These are phyloP conservation scores for Elachura formosa DNA, from an alignment of 2,113 vertebrate genomes.

Conservation along the genomic window DNA sequence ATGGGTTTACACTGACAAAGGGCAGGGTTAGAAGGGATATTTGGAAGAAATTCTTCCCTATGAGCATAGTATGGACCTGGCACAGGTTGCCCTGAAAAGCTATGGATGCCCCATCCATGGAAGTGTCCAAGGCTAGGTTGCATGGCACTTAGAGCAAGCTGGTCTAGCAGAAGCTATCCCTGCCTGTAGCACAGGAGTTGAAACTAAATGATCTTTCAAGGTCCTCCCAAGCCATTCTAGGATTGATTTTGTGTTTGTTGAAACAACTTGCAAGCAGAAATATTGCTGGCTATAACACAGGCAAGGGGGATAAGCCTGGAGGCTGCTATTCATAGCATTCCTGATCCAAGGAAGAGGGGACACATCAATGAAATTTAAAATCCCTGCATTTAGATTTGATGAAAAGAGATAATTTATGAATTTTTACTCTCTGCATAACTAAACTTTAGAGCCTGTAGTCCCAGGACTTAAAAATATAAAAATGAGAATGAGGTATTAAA, in stretches of 20 bases:
- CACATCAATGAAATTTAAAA: neutral
- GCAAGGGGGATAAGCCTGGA: neutral
- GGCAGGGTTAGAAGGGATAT: neutral
- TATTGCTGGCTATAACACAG: rapidly evolving
- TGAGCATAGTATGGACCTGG: neutral
- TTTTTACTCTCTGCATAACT: neutral
- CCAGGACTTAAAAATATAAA: neutral
- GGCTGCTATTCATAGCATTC: neutral
- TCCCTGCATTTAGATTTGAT: neutral
- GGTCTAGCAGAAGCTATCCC: neutral
- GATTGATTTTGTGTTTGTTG: neutral
- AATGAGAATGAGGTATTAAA: neutral
- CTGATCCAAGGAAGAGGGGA: neutral
- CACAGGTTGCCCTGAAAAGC: neutral
- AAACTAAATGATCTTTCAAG: neutral
- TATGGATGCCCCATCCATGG: neutral
- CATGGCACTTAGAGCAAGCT: neutral
- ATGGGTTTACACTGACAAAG: neutral
- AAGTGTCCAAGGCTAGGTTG: neutral
- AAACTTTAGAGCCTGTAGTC: neutral
- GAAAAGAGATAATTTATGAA: neutral
- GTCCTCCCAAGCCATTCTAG: neutral
- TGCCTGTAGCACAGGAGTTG: neutral
- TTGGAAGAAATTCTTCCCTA: neutral
- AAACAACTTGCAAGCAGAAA: neutral